A percentile compares a stretch with the other conserved stretches of the same genome.
Conservation (phyloP, 1,140 invertebrate species). For the Leptinotarsa lineolata region DNA sequence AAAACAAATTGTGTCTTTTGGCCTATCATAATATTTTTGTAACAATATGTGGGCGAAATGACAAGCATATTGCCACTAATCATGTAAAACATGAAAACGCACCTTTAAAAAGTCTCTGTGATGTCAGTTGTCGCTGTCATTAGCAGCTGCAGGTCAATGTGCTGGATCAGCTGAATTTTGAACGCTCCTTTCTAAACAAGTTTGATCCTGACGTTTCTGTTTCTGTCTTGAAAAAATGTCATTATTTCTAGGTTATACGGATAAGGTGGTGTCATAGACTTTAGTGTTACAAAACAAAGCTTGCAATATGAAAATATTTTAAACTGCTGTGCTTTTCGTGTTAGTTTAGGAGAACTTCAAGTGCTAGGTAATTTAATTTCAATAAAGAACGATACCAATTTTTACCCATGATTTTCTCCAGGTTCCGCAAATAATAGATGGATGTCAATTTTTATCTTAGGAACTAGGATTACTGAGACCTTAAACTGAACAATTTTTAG, state of each 20-base stretch:
- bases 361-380: conserved; percentile 14
- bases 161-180: conserved; percentile 2
- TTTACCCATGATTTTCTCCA: neutral
- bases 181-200: conserved; percentile 1
- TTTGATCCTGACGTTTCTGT: conserved; percentile 3
- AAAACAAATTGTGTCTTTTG: no score
- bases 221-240: neutral
- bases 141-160: conserved; percentile 3
- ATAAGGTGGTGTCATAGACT: conserved; percentile 27
- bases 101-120: no score
- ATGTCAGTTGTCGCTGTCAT: no score
- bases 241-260: conserved; percentile 20
- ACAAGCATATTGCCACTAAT: no score
- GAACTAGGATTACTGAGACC: conserved; percentile 1
- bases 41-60: no score
- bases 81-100: no score
- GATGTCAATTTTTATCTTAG: conserved; percentile 23
- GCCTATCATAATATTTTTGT: no score
- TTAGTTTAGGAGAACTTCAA: neutral
- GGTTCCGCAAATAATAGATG: conserved; percentile 11
- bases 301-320: conserved; percentile 22
- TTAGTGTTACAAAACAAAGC: conserved; percentile 26
- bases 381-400: neutral
- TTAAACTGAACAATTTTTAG: neutral
- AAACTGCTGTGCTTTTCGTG: conserved; percentile 8